Conservation (phyloP, 2,888 invertebrate species). For the Drosophila neotestacea region DNA sequence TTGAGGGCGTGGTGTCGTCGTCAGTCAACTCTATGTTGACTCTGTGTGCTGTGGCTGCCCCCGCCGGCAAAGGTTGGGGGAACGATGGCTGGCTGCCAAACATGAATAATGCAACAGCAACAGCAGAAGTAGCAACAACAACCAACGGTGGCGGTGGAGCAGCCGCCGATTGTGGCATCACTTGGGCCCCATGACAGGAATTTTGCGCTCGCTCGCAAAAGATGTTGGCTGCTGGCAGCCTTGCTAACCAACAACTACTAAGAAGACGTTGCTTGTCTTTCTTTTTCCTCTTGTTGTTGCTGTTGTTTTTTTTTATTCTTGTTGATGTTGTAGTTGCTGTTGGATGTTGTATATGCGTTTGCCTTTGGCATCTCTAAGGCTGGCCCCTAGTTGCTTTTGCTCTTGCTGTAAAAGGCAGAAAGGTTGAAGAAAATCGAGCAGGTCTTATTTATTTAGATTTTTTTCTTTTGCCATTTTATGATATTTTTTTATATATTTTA, state of each 20-base stretch:
- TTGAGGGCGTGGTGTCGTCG: slow-evolving; percentile 73
- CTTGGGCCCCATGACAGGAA: slow-evolving; percentile 71
- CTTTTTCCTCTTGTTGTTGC: slow-evolving; percentile 41
- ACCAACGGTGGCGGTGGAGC: slow-evolving; percentile 31
- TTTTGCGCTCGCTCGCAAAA: slow-evolving; percentile 66
- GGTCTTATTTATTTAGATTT: slow-evolving; percentile 73
- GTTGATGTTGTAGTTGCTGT: slow-evolving; percentile 45
- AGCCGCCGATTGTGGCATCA: slow-evolving; percentile 67
- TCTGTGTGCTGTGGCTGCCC: slow-evolving; percentile 26
- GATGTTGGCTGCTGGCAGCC: slow-evolving; percentile 58
- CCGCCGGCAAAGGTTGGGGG: slow-evolving; percentile 42
- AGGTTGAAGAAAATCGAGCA: slow-evolving; percentile 74
- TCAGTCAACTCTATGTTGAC: slow-evolving; percentile 42
- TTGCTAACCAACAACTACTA: slow-evolving; percentile 46
- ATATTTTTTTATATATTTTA: slow-evolving; percentile 51
- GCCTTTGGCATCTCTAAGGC: slow-evolving; percentile 54
- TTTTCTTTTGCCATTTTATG: slow-evolving; percentile 59
- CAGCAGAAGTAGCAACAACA: slow-evolving; percentile 33
- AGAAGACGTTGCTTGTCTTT: slow-evolving; percentile 63
- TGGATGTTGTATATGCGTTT: slow-evolving; percentile 52
- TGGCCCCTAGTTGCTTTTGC: slow-evolving; percentile 35
- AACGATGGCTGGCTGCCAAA: slow-evolving; percentile 70
- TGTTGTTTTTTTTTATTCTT: slow-evolving; percentile 36
- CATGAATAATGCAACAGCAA: slow-evolving; percentile 75
- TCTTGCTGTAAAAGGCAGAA: slow-evolving; percentile 53